phyloP scores from a whole-genome alignment of 53 echinoderm and acorn worm species.

The Echinometra lucunter region DNA sequence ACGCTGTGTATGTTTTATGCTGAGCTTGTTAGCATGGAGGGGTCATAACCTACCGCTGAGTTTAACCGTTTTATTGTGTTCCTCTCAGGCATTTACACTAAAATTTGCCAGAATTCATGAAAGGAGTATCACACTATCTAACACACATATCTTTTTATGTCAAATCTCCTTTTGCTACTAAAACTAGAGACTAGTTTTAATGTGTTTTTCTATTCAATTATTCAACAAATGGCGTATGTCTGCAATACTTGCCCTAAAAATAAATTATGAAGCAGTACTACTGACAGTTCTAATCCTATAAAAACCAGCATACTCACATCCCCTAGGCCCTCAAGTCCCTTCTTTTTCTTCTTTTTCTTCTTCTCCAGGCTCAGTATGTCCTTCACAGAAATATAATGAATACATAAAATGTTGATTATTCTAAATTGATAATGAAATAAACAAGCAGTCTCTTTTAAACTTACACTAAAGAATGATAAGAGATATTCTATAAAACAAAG shows the following conservation, averaged over 20 bases:
- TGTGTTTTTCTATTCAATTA: neutral
- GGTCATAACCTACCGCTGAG: too few relatives aligned
- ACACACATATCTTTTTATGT: too few relatives aligned
- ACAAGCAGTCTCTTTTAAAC: neutral
- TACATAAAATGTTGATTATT: too few relatives aligned
- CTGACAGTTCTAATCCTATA: too few relatives aligned
- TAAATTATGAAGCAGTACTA: neutral
- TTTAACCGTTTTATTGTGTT: too few relatives aligned
- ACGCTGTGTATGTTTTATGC: too few relatives aligned
- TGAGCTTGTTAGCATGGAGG: too few relatives aligned
- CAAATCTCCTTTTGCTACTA: too few relatives aligned
- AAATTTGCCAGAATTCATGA: too few relatives aligned
- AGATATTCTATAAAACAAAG: neutral
- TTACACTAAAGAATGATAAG: neutral
- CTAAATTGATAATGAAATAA: neutral
- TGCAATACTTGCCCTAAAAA: neutral
- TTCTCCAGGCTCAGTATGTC: neutral
- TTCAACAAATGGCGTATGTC: neutral
- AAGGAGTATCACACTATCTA: too few relatives aligned
- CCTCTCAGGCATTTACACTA: too few relatives aligned
- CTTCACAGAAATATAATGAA: neutral
- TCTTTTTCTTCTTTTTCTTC: constrained; percentile 66
- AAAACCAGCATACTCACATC: constrained; percentile 65
- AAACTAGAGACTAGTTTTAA: too few relatives aligned
- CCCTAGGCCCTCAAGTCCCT: constrained; percentile 53